Base-by-base conservation (phyloP, 64 coral and sea anemone species). In the Acropora yongei region DNA sequence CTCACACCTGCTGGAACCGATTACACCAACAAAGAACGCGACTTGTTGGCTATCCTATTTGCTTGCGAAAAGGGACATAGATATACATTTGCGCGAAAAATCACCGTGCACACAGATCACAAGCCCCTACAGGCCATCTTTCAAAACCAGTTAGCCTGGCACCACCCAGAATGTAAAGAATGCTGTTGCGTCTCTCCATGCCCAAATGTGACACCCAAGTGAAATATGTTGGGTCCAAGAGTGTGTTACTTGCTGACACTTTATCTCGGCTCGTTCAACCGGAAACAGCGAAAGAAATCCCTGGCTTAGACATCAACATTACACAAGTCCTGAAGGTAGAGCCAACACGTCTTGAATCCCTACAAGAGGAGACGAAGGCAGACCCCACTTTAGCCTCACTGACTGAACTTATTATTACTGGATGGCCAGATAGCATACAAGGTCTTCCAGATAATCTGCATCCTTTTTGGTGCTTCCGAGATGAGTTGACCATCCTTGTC, bases 341-440 rank as follows among this genome's bases (percentile, higher is more conserved):
- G 30, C 57, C 80, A 14, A 90, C 81, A 8, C 67, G 65, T 6
- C 69, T 95, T 1, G 68, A 87, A 41, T 74, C 81, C 57, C 41
- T 90, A 42, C 88, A 90, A 87, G 87, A 90, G 20, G 73, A 78
- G 74, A 84, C 79, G 8, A 90, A 94, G 45, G 60, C 46, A 11
- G 77, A 95, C 61, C 50, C 75, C 42, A 61, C n/a, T 16, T 44
- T 87, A 39, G 58, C 71, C 41, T n/a, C 57, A 48, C 47, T 90
- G 6, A 84, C 88, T 8, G 39, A 90, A 47, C 66, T 91, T 13
- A 88, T 95, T 42, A 82, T 91, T 0, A 82, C 76, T 74, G 89
- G 93, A 10, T 95, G 89, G 90, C 90, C 95, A 46, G 80, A 92
- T 1, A 86, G 76, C 72, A 93, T 92, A 77, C 67, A 84, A 72